Conservation (phyloP, 2,888 invertebrate species). For the Coecobrya sp. region DNA sequence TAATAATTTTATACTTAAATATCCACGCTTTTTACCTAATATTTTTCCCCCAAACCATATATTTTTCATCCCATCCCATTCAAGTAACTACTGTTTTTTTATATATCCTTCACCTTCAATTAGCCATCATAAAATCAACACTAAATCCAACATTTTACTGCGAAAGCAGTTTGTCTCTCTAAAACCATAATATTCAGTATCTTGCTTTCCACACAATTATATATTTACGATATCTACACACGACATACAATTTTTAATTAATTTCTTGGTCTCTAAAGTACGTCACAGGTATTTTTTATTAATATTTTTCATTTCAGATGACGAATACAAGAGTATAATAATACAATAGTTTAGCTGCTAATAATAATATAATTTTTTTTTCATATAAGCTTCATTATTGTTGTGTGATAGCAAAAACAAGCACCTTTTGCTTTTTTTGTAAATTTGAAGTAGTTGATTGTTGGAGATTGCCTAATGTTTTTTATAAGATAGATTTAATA, state of each 20-base stretch:
- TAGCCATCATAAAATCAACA: background rate
- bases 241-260: conserved; percentile 19
- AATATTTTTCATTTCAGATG: conserved; percentile 13
- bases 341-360: conserved; percentile 23
- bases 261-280: conserved; percentile 77
- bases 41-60: background rate
- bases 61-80: background rate
- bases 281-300: conserved; percentile 73
- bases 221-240: background rate
- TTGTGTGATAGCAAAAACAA: conserved; percentile 34
- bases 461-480: conserved; percentile 31
- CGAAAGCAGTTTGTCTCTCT: background rate
- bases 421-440: conserved; percentile 12
- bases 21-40: background rate
- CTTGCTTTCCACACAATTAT: background rate
- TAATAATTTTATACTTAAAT: background rate
- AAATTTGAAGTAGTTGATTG: background rate
- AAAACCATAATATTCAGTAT: conserved; percentile 7
- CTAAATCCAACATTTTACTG: background rate
- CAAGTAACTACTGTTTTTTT: background rate
- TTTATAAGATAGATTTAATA: background rate
- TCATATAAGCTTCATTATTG: conserved; percentile 38
- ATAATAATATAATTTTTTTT: conserved; percentile 22
- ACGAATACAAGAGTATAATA: conserved; percentile 54
- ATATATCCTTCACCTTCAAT: background rate